Evolutionary conservation across 2,797 vertebrate species (phyloP), one percentile per base, ranked within the genome.

Genomic region (Spinus pinus): DNA sequence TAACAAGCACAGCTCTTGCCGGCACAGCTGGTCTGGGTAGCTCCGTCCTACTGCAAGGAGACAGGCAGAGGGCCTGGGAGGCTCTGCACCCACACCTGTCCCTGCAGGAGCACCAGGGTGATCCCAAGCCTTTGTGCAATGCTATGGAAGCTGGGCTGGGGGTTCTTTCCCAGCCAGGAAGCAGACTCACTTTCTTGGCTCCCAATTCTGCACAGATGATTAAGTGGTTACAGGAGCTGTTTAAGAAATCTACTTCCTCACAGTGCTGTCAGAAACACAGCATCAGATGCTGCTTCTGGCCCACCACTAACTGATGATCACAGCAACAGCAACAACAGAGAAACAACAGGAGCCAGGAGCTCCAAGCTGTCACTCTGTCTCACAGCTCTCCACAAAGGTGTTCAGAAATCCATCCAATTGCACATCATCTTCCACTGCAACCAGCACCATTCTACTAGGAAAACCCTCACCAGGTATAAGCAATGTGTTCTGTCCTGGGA

Each of bases 361-460:
- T 39, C 53, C 35, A 33, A 2, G 6, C 7, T 39, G 11, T 39
- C 53, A 22, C 65, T 77, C 17, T 4, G 0, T 4, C 31, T 3
- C 41, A 1, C 30, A 51, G 13, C 8, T 31, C 49, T 22, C 33
- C 31, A 23, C 31, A 6, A 31, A 51, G 17, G 24, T 7, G 14
- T 58, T 44, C 9, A 73, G n/a, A 47, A 54, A 15, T 28, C 37
- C 30, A 18, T 3, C 23, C 35, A 46, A 12, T 1, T 10, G 28
- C 33, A 24, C 28, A 0, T 4, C 2, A 16, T 1, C 0, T 80
- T 37, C 23, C 4, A 56, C 37, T 27, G 12, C 7, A 39, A 33
- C 3, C 21, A 27, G 6, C 23, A 23, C 6, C 14, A 22, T 51
- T 10, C 44, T 5, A 28, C 19, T 14, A 8, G 1, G 13, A 42